Base-by-base conservation (phyloP, 2,797 vertebrate species). In the Karalla daura region DNA sequence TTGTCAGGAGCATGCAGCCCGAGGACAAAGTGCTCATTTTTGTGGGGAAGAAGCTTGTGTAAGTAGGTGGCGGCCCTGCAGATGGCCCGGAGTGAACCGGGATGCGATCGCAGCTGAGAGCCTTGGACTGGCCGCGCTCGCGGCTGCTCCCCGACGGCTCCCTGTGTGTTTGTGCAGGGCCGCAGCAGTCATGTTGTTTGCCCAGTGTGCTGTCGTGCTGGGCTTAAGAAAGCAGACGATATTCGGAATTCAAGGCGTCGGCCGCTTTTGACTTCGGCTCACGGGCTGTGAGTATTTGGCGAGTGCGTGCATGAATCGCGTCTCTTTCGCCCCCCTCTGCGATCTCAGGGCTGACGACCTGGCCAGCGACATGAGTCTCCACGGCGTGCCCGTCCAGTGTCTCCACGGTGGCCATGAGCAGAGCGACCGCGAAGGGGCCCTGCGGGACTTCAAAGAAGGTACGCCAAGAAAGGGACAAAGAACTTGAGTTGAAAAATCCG, bases 391-490 rank as follows among this genome's bases (percentile, higher is more conserved):
- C 23, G 96, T 98, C 17, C 96, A 98, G 68, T 95, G 96, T 54
- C 93, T 99, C 72, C 98, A 99, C 49, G 96, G 97, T 14, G 92
- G 95, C 78, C 91, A 95, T 59, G 98, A 99, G 24, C 98, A 99
- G 75, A 93, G 90, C 49, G 96, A 98, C 86, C 90, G 98, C 21
- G 98, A 99, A 74, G 95, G 94, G 70, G 98, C 98, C 14, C 92
- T 99, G 70, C 92, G 93, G 65, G 96, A 98, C 84, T 99, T 99
- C 74, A 97, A 93, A 88, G 92, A 92, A 2, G 93, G 98, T 97
- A 88, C 0, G 86, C 60, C 18, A n/a, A 2, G 15, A 5, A 28
- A 7, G 5, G 12, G 11, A n/a, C n/a, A n/a, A n/a, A n/a, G 2
- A 24, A 10, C 21, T 2, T 33, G 7, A 3, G 54, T 45, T 58